Evolutionary conservation across 1,140 invertebrate species (phyloP).

Genomic region (Eriosoma lanigerum): DNA sequence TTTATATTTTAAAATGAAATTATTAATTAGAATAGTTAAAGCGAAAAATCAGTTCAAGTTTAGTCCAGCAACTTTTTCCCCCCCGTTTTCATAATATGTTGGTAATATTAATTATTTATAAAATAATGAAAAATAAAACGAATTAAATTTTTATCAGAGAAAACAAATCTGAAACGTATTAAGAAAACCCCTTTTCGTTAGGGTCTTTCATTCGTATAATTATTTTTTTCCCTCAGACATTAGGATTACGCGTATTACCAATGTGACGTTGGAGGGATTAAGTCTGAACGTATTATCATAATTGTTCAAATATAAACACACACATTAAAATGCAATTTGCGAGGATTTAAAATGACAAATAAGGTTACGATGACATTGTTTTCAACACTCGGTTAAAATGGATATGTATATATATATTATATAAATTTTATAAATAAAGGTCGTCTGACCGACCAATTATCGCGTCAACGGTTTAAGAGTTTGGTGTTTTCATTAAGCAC

Average conservation of each 20-base stretch:
- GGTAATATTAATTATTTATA: too few relatives aligned
- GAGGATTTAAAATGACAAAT: slow-evolving; percentile 1
- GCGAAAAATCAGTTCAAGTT: too few relatives aligned
- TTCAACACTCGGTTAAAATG: background rate
- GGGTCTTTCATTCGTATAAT: background rate
- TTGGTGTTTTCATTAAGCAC: background rate
- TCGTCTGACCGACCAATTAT: background rate
- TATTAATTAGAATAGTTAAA: too few relatives aligned
- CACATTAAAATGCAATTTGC: slow-evolving; percentile 23
- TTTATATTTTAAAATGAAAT: too few relatives aligned
- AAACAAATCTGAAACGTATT: background rate
- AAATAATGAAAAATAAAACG: too few relatives aligned
- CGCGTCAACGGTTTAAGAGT: background rate
- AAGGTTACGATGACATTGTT: background rate
- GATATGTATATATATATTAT: too few relatives aligned
- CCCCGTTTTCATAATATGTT: too few relatives aligned
- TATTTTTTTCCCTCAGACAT: background rate
- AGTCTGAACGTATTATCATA: background rate
- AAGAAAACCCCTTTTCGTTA: background rate
- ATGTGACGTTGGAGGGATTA: slow-evolving; percentile 4
- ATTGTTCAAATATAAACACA: slow-evolving; percentile 27
- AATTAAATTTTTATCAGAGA: slow-evolving; percentile 10
- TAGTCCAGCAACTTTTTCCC: too few relatives aligned
- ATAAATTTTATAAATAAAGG: slow-evolving; percentile 25
- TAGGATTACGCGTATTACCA: slow-evolving; percentile 2